These are phyloP conservation scores for Falco rusticolus DNA, from an alignment of 2,797 vertebrate genomes.

Conservation along the genomic window DNA sequence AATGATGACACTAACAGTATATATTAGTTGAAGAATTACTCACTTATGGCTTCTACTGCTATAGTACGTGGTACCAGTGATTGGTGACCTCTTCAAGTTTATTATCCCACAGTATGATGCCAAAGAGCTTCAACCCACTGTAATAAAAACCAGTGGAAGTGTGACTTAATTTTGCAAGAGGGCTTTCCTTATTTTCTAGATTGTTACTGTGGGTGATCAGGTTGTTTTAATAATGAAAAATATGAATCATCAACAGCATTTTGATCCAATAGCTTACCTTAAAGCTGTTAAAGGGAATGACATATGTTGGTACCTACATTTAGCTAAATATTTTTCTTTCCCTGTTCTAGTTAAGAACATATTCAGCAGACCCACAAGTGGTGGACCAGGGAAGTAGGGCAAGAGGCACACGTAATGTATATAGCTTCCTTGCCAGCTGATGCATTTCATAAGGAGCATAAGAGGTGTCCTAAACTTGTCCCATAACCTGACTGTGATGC, in stretches of 20 bases:
- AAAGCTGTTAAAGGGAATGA: neutral
- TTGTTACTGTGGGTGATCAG: neutral
- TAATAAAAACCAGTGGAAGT: neutral
- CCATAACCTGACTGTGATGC: neutral
- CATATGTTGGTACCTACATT: neutral
- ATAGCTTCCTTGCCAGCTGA: neutral
- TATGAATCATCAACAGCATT: neutral
- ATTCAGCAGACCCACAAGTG: neutral
- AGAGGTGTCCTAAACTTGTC: neutral
- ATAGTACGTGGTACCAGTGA: neutral
- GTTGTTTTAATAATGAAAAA: neutral
- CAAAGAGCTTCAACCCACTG: neutral
- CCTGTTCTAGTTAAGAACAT: neutral
- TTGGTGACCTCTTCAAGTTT: neutral
- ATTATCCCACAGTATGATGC: neutral
- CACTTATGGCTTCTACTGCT: neutral
- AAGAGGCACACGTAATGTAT: neutral
- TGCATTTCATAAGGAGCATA: neutral
- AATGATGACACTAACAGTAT: neutral
- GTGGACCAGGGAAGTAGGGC: neutral
- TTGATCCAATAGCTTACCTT: neutral
- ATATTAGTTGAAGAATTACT: neutral
- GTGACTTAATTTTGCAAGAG: neutral
- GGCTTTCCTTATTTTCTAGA: neutral
- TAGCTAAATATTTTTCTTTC: neutral